Base-by-base conservation (phyloP, 2,888 invertebrate genomes). In the Diarsia brunnea region DNA sequence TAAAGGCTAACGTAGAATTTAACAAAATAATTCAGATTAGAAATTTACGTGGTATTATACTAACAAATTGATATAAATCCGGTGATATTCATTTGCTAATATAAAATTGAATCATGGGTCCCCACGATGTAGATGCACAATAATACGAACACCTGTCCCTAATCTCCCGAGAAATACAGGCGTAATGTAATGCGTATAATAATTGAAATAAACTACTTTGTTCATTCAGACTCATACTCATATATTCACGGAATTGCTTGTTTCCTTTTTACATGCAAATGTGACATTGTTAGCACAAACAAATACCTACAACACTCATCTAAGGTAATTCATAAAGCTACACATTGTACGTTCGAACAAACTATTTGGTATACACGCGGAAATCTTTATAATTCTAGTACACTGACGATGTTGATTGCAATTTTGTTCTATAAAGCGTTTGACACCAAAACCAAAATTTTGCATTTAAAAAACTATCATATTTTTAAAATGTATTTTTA, bases 241-340 rank as follows among this genome's bases (percentile, higher is more conserved):
- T 27, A 60, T 31, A 60, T 31, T 10, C 19, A 10, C 11, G 27
- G 27, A 58, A 60, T 60, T 11, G 31, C 31, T 31, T 31, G 31
- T 60, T 60, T 60, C 27, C 19, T n/a, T 61, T 63, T 63, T 63
- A n/a, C 14, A 63, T 43, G 43, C n/a, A 43, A 63, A 43, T 43
- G 14, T 16, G 10, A 63, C 43, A 43, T 63, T 43, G 8, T 43
- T 43, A 16, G 43, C 43, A 16, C n/a, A n/a, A 69, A 43, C 19
- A 58, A 38, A 24, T 19, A 55, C n/a, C 21, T 27, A 16, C 16
- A n/a, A 12, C 21, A 19, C 53, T 69, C 43, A 45, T 53, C 16
- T 16, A n/a, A n/a, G n/a, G 10, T 55, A 43, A 60, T 51, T 73
- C 24, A 24, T 16, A 21, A 19, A 72, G 53, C 16, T 8, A 53